Conservation (phyloP, 2,888 invertebrate genomes). For the Tetragonisca angustula region DNA sequence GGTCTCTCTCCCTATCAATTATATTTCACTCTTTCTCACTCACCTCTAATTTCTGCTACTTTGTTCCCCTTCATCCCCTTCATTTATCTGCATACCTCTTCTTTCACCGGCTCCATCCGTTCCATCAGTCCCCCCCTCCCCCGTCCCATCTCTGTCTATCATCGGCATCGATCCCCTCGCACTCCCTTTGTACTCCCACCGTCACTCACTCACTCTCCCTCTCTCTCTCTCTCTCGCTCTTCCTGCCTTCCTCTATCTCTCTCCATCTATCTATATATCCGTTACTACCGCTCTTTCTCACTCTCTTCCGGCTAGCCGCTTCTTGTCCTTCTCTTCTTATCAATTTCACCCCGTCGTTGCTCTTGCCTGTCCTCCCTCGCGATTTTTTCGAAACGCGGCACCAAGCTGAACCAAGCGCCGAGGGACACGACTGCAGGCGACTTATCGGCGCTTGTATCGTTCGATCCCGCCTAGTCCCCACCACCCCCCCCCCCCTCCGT, state of each 20-base stretch:
- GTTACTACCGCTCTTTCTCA: no score
- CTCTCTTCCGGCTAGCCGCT: neutral
- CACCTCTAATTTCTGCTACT: constrained; percentile 45
- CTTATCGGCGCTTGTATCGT: constrained; percentile 45
- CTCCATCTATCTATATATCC: neutral
- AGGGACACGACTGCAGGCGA: constrained; percentile 21
- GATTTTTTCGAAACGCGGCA: constrained; percentile 30
- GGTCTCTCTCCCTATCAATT: constrained; percentile 46
- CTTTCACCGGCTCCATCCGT: constrained; percentile 30
- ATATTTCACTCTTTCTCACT: constrained; percentile 53
- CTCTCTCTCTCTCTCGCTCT: neutral
- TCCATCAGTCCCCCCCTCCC: constrained; percentile 9
- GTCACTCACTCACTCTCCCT: neutral
- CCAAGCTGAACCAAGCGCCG: constrained; percentile 26
- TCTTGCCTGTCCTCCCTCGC: constrained; percentile 5
- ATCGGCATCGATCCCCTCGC: constrained; percentile 36
- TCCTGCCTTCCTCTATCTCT: no score
- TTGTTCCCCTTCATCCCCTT: constrained; percentile 35
- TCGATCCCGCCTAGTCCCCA: constrained; percentile 1
- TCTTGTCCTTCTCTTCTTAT: constrained; percentile 22
- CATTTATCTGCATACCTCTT: constrained; percentile 22
- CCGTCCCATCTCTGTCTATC: constrained; percentile 25
- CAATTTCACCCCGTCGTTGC: constrained; percentile 18
- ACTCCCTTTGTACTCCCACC: constrained; percentile 10
- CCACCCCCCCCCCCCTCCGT: neutral